These are phyloP conservation scores for Mormyrus proboscirostris DNA, from an alignment of 2,797 vertebrate genomes.

Conservation along the genomic window DNA sequence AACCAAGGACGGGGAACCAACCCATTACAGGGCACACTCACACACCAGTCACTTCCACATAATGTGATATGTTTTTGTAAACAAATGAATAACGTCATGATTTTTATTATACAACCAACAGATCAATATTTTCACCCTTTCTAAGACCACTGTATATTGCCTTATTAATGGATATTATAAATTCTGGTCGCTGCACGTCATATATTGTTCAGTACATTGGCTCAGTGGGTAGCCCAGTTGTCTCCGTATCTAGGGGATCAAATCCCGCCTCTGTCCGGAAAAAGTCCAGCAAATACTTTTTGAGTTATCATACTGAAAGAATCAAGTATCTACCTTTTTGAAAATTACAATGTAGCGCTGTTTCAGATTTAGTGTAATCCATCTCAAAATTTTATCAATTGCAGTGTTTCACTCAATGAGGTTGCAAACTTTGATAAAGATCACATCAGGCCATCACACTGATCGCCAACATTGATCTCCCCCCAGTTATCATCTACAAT, in stretches of 20 bases:
- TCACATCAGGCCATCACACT: neutral
- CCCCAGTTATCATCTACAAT: neutral
- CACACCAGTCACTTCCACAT: neutral
- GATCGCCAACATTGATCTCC: neutral
- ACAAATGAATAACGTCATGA: neutral
- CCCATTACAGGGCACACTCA: neutral
- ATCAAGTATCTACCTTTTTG: neutral
- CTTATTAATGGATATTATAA: neutral
- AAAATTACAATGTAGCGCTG: neutral
- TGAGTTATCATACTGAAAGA: neutral
- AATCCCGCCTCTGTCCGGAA: neutral
- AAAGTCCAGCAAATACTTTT: neutral
- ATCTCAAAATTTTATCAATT: neutral
- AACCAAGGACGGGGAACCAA: neutral
- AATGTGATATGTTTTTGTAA: neutral
- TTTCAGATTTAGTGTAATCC: neutral
- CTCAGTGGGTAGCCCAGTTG: neutral
- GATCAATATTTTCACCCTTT: neutral
- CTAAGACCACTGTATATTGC: neutral
- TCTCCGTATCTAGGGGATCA: neutral
- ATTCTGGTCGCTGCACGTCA: neutral
- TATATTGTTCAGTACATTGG: neutral
- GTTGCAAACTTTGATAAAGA: neutral
- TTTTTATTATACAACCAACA: neutral
- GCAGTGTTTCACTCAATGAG: neutral